Conservation (phyloP, 1,140 invertebrate genomes). For the Aphelinus certus region DNA sequence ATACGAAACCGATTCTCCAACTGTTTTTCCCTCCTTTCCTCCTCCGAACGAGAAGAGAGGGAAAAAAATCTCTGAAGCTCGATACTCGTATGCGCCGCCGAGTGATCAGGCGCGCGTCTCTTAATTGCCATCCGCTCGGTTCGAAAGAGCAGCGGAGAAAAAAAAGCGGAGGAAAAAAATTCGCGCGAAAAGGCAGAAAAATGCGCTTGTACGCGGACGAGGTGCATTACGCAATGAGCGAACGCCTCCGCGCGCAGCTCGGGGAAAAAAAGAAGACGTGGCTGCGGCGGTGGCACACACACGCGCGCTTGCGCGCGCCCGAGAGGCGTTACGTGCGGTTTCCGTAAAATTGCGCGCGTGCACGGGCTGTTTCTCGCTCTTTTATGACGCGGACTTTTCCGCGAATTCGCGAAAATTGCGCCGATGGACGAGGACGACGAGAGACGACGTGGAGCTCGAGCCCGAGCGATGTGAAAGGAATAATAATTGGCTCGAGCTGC, state of each 20-base stretch:
- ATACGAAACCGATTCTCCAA: too few relatives aligned
- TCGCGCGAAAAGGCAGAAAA: too few relatives aligned
- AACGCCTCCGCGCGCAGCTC: not conserved
- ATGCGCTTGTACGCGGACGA: not conserved
- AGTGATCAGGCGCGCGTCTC: too few relatives aligned
- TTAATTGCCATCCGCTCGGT: too few relatives aligned
- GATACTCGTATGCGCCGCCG: too few relatives aligned
- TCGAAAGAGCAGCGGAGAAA: too few relatives aligned
- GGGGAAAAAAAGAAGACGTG: constrained; percentile 6
- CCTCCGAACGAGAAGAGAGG: too few relatives aligned
- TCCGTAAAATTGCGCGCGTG: constrained; percentile 55
- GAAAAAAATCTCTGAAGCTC: too few relatives aligned
- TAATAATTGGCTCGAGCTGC: constrained; percentile 35
- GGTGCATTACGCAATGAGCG: constrained; percentile 8
- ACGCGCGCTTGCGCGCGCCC: too few relatives aligned
- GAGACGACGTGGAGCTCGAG: too few relatives aligned
- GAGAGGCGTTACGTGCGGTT: constrained; percentile 55
- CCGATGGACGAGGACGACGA: not conserved
- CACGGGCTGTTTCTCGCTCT: constrained; percentile 17
- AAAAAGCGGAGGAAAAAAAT: not conserved
- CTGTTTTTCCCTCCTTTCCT: too few relatives aligned
- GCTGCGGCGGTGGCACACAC: too few relatives aligned
- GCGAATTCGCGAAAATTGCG: constrained; percentile 40
- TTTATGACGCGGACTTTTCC: constrained; percentile 40
- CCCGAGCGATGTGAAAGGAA: constrained; percentile 37